phyloP scores from a whole-genome alignment of 2,797 vertebrate species.

The Schizothorax lantsangensis region DNA sequence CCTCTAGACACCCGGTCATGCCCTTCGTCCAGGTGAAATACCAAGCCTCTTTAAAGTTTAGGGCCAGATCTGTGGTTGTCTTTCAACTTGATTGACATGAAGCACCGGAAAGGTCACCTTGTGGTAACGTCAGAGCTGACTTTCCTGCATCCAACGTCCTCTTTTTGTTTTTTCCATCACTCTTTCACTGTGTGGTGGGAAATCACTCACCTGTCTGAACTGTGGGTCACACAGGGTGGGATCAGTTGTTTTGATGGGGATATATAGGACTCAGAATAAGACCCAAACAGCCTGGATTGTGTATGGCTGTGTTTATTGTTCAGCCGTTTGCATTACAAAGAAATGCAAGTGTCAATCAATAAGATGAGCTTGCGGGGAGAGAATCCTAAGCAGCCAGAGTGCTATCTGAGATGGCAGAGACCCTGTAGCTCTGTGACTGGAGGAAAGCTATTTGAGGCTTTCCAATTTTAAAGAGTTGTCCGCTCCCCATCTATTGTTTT shows the following conservation, averaged over 20 bases:
- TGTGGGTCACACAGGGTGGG: background rate
- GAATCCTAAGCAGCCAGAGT: constrained; percentile 43
- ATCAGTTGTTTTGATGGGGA: constrained; percentile 19
- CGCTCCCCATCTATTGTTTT: constrained; percentile 50
- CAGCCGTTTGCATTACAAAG: constrained; percentile 52
- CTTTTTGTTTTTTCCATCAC: constrained; percentile 3
- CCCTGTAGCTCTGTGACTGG: constrained; percentile 14
- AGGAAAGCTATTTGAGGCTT: constrained; percentile 22
- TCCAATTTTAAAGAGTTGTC: constrained; percentile 55
- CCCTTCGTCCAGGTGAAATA: constrained; percentile 53
- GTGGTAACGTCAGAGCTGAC: constrained; percentile 34
- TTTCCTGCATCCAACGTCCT: constrained; percentile 30
- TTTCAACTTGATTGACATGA: constrained; percentile 54
- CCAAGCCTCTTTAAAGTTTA: constrained; percentile 51
- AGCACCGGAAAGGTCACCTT: constrained; percentile 54
- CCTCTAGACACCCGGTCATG: background rate
- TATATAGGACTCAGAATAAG: constrained; percentile 20
- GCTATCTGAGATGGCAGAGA: constrained; percentile 1
- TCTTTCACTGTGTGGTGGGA: background rate
- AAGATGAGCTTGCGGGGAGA: constrained; percentile 24
- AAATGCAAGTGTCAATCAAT: constrained; percentile 58
- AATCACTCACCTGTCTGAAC: constrained; percentile 32
- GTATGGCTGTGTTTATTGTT: constrained; percentile 31
- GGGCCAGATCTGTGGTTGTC: constrained; percentile 32
- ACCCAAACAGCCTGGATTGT: background rate